Percentiles rank a stretch among this genome's conserved stretches.
These are phyloP conservation scores for Sialia sialis DNA, from an alignment of 2,113 vertebrate genomes.

Conservation along the genomic window DNA sequence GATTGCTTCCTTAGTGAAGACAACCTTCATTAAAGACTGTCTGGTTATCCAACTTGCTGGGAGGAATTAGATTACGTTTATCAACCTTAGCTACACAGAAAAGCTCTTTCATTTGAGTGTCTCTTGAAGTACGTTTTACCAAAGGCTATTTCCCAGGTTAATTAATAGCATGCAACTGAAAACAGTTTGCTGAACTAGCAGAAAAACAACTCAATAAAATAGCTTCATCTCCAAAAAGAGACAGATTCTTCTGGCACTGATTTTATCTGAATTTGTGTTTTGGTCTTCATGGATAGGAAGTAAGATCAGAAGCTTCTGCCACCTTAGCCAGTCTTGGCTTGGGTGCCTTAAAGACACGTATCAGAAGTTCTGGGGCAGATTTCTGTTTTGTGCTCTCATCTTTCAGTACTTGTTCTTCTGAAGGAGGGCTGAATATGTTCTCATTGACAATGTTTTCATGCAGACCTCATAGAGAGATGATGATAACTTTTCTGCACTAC, in stretches of 20 bases:
- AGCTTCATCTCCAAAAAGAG: not conserved
- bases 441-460: not conserved
- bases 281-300: not conserved
- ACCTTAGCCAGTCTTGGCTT: not conserved
- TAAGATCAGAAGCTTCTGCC: not conserved
- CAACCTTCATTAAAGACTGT: not conserved
- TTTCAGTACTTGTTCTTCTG: not conserved
- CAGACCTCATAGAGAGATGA: not conserved
- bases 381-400: not conserved
- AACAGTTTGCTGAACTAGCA: conserved; percentile 24
- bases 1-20: not conserved
- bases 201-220: conserved; percentile 27
- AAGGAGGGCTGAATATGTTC: not conserved
- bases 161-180: conserved; percentile 15
- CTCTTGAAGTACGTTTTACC: not conserved
- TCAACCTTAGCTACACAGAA: not conserved
- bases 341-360: not conserved
- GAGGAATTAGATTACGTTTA: not conserved
- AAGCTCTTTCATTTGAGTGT: conserved; percentile 9
- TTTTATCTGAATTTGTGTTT: not conserved
- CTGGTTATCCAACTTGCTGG: not conserved
- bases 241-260: not conserved
- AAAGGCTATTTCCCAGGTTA: conserved; percentile 8
- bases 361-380: not conserved
- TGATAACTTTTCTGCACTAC: not conserved